Conservation (phyloP, 35 echinoderm and acorn worm genomes). For the Apostichopus japonicus region DNA sequence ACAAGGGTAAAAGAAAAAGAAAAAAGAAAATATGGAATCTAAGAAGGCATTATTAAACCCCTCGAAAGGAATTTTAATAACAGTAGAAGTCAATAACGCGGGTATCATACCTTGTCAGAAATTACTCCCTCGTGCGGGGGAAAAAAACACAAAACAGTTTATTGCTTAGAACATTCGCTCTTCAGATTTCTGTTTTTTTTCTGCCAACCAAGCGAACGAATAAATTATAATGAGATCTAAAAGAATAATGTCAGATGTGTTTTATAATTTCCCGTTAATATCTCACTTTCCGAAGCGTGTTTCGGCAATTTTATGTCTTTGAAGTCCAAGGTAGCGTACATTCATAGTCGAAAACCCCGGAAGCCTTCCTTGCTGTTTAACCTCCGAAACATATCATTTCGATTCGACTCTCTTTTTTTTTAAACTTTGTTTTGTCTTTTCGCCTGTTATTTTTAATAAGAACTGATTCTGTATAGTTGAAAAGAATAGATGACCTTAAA, state of each 20-base stretch:
- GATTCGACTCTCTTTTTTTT: too few species aligned
- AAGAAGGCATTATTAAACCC: constrained; percentile 27
- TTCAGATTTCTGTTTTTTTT: constrained; percentile 14
- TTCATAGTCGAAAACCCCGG: background rate
- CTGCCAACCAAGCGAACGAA: constrained; percentile 12
- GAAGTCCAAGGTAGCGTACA: background rate
- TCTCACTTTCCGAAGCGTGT: constrained; percentile 18
- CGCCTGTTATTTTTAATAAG: too few species aligned
- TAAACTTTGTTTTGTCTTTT: too few species aligned
- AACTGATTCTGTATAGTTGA: too few species aligned
- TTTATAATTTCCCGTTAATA: constrained; percentile 12
- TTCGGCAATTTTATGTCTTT: background rate
- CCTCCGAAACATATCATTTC: background rate
- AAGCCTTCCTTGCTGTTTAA: background rate
- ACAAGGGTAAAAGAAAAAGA: background rate
- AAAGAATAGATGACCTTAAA: background rate
- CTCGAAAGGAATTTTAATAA: constrained; percentile 35
- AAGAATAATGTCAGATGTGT: constrained; percentile 9
- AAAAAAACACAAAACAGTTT: background rate
- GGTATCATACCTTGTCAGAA: constrained; percentile 13
- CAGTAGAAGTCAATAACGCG: constrained; percentile 2
- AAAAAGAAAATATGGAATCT: background rate
- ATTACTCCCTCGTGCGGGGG: constrained; percentile 17
- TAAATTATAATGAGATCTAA: background rate
- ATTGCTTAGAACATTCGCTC: constrained; percentile 32